A percentile compares a stretch with the other conserved stretches of the same genome.
Conservation (phyloP, 1,140 invertebrate species). For the Drosophila yakuba region DNA sequence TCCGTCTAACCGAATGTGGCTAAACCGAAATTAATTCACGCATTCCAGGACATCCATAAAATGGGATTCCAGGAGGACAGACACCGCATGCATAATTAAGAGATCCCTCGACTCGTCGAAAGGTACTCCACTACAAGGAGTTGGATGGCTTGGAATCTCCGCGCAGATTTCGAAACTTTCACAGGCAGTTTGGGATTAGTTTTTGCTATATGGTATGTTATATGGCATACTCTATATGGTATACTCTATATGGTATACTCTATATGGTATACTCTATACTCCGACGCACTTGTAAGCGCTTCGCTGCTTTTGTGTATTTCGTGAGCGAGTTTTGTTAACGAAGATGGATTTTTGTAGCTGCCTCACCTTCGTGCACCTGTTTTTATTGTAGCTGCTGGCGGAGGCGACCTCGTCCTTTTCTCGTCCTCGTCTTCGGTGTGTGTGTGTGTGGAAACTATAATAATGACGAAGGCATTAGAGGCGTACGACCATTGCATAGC, state of each 20-base stretch:
- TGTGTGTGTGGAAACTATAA: conserved; percentile 39
- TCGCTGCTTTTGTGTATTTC: conserved; percentile 47
- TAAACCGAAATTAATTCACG: conserved; percentile 3
- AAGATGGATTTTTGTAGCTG: conserved; percentile 69
- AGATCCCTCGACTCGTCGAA: conserved; percentile 16
- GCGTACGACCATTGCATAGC: conserved; percentile 63
- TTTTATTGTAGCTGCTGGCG: conserved; percentile 53
- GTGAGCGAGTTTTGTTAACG: conserved; percentile 69
- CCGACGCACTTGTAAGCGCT: conserved; percentile 64
- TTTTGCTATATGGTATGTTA: conserved; percentile 19
- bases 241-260: conserved; percentile 4
- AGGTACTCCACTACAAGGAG: conserved; percentile 31
- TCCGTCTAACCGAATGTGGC: neutral
- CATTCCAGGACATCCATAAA: conserved; percentile 37
- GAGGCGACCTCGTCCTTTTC: conserved; percentile 53
- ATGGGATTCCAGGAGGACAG: conserved; percentile 21
- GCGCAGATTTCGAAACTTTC: conserved; percentile 34
- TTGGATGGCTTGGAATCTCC: conserved; percentile 26
- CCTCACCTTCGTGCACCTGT: conserved; percentile 69
- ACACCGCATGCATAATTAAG: conserved; percentile 55
- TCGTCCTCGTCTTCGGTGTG: conserved; percentile 38
- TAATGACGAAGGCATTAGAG: conserved; percentile 78
- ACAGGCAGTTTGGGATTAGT: conserved; percentile 28
- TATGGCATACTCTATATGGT: neutral
- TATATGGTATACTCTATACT: conserved; percentile 1